A percentile compares a stretch with the other conserved stretches of the same genome.
Evolutionary conservation across 2,113 vertebrate species (phyloP).

Genomic region (Misgurnus mizolepis): DNA sequence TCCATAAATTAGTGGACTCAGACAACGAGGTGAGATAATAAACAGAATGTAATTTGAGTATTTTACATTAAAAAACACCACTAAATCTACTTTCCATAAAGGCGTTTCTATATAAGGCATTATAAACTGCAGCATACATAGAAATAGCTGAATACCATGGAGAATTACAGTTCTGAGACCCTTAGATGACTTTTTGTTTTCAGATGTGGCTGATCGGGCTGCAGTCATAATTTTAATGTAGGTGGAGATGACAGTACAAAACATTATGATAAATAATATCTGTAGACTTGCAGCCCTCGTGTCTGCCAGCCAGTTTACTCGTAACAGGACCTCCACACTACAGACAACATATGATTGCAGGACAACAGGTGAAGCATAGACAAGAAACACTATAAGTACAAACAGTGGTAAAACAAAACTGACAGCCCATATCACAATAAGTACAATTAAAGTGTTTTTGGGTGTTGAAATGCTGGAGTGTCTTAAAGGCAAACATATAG

Average conservation of each 20-base stretch:
- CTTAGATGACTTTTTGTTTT: constrained; percentile 45
- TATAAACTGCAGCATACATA: constrained; percentile 46
- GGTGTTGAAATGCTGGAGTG: constrained; percentile 43
- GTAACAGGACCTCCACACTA: neutral
- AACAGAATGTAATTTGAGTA: constrained; percentile 45
- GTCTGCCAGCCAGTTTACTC: constrained; percentile 40
- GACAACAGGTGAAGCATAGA: neutral
- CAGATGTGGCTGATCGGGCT: constrained; percentile 42
- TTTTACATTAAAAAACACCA: constrained; percentile 28
- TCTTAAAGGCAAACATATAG: constrained; percentile 53
- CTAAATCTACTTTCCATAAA: constrained; percentile 11
- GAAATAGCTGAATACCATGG: constrained; percentile 56
- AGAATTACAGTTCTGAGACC: constrained; percentile 55
- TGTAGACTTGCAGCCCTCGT: neutral
- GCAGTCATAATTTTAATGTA: constrained; percentile 54
- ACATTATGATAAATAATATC: constrained; percentile 41
- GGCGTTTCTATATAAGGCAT: constrained; percentile 46
- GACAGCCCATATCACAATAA: constrained; percentile 43
- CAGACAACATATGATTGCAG: constrained; percentile 17
- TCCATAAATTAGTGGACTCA: constrained; percentile 56
- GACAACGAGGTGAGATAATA: constrained; percentile 47
- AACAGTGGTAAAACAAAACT: neutral
- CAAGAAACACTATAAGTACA: neutral
- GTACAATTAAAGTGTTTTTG: neutral
- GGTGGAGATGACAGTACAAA: constrained; percentile 40